These are phyloP conservation scores for Micrasema longulum DNA, from an alignment of 1,140 invertebrate species.

Conservation along the genomic window DNA sequence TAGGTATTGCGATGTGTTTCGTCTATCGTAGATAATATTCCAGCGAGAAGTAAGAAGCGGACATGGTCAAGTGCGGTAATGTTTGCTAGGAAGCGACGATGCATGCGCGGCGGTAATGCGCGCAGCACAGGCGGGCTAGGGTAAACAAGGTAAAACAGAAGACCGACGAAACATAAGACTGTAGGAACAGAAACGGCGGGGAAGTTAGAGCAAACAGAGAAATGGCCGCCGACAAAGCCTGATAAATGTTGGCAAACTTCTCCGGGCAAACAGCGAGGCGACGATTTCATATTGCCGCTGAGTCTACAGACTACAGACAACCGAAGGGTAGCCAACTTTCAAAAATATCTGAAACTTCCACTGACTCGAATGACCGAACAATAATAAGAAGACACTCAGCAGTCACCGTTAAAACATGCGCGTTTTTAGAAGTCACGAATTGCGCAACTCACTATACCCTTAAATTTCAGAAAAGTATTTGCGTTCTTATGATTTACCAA, in stretches of 20 bases:
- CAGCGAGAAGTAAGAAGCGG: no score
- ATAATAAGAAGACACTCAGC: no score
- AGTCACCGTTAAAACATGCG: no score
- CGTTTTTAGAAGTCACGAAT: no score
- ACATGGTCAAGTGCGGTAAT: neutral
- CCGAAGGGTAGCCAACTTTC: neutral
- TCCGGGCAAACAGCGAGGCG: constrained; percentile 28
- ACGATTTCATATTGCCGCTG: constrained; percentile 23
- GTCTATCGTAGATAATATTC: no score
- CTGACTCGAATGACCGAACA: no score
- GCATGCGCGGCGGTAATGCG: constrained; percentile 1
- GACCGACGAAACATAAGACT: constrained; percentile 3
- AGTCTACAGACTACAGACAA: no score
- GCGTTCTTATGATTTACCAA: no score
- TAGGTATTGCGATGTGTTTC: no score
- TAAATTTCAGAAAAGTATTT: no score
- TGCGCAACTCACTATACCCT: no score
- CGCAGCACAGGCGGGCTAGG: neutral
- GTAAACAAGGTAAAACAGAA: constrained; percentile 19
- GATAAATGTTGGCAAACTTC: constrained; percentile 27
- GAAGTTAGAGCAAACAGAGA: constrained; percentile 12
- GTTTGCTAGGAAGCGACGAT: constrained; percentile 32
- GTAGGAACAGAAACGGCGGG: constrained; percentile 6
- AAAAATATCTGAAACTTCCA: neutral
- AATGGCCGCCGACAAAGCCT: constrained; percentile 32